Base-by-base conservation (phyloP, 2,113 vertebrate genomes). In the Ranitomeya variabilis region DNA sequence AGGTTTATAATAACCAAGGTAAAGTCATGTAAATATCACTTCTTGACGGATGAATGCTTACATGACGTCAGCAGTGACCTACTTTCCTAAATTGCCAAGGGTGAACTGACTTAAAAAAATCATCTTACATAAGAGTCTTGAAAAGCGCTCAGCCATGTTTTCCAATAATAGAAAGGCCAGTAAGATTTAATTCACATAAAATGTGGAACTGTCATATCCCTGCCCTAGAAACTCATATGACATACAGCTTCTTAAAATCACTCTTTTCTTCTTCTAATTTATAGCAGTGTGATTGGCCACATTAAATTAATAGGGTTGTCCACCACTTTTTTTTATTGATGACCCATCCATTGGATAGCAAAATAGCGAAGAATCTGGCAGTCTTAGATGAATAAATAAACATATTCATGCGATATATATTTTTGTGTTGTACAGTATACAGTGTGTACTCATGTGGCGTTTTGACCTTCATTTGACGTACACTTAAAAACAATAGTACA, bases 71-170 rank as follows among this genome's bases (percentile, higher is more conserved):
- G 90, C 45, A 80, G 90, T 94, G 94, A 52, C 93, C 94, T 95
- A 91, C 91, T 95, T 95, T 94, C 92, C 26, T 91, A 71, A 88
- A 55, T 64, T 91, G 91, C 90, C 73, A 93, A 90, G 87, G 89
- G 91, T 91, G 91, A 89, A 89, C 89, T 92, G 90, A 87, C 88
- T 74, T 90, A 91, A 94, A 94, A 93, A 95, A 95, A 95, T 94
- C 94, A 94, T 92, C 93, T 95, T 95, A 93, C 88, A 94, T 95
- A 95, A 95, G 90, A 91, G 85, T 74, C 92, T 67, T 86, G 91
- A 93, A 95, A 93, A 93, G 91, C 92, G 90, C 91, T 92, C 89
- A 74, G 87, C 86, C 86, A 90, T 91, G 91, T 90, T 69, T 87
- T 80, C 77, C 64, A 69, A 69, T 45, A 80, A 80, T 87, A 80